Evolutionary conservation across 2,113 vertebrate genomes (phyloP), one percentile per base, ranked within the genome.

Genomic region (Thamnophis sirtalis): DNA sequence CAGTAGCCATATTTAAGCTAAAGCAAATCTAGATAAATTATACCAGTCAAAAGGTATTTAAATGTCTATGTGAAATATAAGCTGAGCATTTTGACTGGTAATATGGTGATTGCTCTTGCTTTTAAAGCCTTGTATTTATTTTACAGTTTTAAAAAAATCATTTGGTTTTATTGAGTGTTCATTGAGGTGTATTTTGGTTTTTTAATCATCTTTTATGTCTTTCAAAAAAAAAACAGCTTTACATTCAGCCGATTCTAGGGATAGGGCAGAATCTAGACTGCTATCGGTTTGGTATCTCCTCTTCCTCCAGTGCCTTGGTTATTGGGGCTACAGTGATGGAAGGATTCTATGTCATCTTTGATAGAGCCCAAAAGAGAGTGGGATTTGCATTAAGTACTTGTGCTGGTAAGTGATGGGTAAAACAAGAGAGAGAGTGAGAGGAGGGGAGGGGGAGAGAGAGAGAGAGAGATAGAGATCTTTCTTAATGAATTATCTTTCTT

Each of bases 261-360:
- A 94, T 98, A 13, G 98, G 98, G 21, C 94, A 97, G 54, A 97
- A 97, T 7, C 93, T 99, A 28, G 98, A 98, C 91, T 99, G 99
- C 96, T 99, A 98, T 94, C 97, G 99, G 0, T 99, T 99, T 0
- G 98, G 99, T 33, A 97, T 99, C 91, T 99, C 99, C 0, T 97
- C 98, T 0, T 99, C 99, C 1, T 91, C 97, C 0, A 99, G 97
- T 0, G 98, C 98, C 0, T 96, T 99, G 91, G 98, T 99, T 93
- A 98, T 99, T 0, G 99, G 99, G 1, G 99, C 99, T 22, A 99
- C 98, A 0, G 98, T 99, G 68, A 99, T 99, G 99, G 99, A 99
- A 96, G 99, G 99, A 56, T 99, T 99, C 97, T 99, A 99, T 0
- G 98, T 99, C 91, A 96, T 98, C 93, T 99, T 99, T 24, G 99